Percentiles rank a stretch among this genome's conserved stretches.
phyloP scores from a whole-genome alignment of 2,797 vertebrate species.

The Esox lucius region DNA sequence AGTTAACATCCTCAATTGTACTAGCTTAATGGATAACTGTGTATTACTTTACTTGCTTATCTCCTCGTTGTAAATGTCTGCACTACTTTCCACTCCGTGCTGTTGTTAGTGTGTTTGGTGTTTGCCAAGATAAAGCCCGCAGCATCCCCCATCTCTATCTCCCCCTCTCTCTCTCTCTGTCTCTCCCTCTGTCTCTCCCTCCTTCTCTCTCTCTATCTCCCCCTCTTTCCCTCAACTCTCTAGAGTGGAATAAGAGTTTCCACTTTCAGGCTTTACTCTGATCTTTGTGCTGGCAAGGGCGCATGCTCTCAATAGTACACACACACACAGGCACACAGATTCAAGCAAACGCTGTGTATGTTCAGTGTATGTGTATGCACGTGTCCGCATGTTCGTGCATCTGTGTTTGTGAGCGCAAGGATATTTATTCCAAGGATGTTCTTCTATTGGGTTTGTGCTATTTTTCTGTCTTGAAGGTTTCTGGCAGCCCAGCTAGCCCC shows the following conservation, averaged over 20 bases:
- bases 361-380: background rate
- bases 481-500: conserved; percentile 12
- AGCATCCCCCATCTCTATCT: conserved; percentile 37
- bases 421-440: conserved; percentile 7
- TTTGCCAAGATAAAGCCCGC: conserved; percentile 46
- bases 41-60: background rate
- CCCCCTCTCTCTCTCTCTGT: background rate
- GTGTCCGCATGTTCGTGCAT: background rate
- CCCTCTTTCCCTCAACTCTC: background rate
- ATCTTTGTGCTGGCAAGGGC: background rate
- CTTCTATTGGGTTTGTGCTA: conserved; percentile 10
- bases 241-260: background rate
- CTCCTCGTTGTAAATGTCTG: background rate
- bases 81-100: background rate
- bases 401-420: background rate
- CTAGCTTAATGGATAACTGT: background rate
- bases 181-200: conserved; percentile 28
- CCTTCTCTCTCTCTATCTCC: conserved; percentile 31
- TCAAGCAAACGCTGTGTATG: background rate
- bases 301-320: background rate
- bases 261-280: background rate
- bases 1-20: background rate
- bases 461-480: conserved; percentile 31
- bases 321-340: too few relatives aligned
- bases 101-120: conserved; percentile 10